A percentile compares a stretch with the other conserved stretches of the same genome.
Evolutionary conservation across 2,113 vertebrate species (phyloP).

Genomic region (Chelonoidis abingdonii): DNA sequence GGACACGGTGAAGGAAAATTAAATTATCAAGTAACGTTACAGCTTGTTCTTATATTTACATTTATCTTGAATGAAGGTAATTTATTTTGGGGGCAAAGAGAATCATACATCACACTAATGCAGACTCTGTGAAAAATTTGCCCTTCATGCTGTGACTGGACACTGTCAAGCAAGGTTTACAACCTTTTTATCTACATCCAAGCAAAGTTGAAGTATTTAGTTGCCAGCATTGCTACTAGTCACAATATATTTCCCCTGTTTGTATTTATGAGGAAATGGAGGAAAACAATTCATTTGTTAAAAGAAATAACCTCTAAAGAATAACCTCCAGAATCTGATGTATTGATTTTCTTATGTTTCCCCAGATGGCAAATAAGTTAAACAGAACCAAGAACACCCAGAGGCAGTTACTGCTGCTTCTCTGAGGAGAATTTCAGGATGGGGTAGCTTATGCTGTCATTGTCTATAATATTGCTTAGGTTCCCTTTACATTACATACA

Average conservation of each 20-base stretch:
- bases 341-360: conserved; percentile 65
- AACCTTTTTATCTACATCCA: conserved; percentile 48
- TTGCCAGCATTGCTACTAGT: conserved; percentile 20
- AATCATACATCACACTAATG: conserved; percentile 70
- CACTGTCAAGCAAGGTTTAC: conserved; percentile 41
- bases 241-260: conserved; percentile 52
- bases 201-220: conserved; percentile 39
- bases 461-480: conserved; percentile 15
- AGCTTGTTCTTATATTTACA: conserved; percentile 77
- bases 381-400: conserved; percentile 68
- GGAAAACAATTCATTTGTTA: conserved; percentile 60
- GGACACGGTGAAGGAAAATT: conserved; percentile 73
- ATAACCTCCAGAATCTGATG: conserved; percentile 61
- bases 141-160: conserved; percentile 72
- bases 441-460: neutral
- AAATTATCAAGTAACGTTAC: conserved; percentile 70
- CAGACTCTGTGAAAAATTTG: conserved; percentile 69
- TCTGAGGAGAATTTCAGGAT: conserved; percentile 45
- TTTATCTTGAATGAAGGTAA: conserved; percentile 73
- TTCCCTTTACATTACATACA: neutral
- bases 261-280: conserved; percentile 66
- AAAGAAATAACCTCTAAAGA: conserved; percentile 66
- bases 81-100: conserved; percentile 53
- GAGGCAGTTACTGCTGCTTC: conserved; percentile 35
- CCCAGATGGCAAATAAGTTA: conserved; percentile 66